phyloP scores from a whole-genome alignment of 2,797 vertebrate species.

The Dicrostonyx torquatus region DNA sequence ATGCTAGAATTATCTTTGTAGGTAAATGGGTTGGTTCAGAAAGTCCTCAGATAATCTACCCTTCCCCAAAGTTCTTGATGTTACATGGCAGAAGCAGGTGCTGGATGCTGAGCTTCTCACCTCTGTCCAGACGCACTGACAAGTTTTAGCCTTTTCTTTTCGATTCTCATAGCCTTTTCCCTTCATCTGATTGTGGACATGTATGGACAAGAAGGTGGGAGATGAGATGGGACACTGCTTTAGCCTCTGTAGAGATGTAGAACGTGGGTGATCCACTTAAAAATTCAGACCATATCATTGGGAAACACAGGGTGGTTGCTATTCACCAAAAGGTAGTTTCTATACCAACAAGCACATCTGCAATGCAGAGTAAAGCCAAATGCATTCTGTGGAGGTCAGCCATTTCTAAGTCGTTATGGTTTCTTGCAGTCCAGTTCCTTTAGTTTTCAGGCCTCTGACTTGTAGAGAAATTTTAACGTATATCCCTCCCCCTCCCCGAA shows the following conservation, averaged over 20 bases:
- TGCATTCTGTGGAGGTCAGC: neutral
- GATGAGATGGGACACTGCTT: accelerated
- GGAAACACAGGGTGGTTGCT: too few species aligned
- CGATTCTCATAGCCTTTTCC: neutral
- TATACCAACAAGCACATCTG: too few species aligned
- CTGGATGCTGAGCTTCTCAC: neutral
- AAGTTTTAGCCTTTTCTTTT: neutral
- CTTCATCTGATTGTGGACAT: neutral
- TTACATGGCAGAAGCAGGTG: too few species aligned
- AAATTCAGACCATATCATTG: neutral
- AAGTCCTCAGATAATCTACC: neutral
- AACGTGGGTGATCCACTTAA: neutral
- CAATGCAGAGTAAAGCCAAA: neutral
- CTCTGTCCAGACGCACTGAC: accelerated
- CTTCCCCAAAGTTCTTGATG: neutral
- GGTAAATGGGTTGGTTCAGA: neutral
- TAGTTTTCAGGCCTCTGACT: neutral
- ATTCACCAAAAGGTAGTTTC: neutral
- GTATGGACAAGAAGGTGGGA: accelerated
- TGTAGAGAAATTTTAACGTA: neutral
- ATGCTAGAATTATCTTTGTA: neutral
- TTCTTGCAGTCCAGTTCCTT: neutral
- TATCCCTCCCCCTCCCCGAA: too few species aligned
- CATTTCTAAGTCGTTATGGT: neutral
- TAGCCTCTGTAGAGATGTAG: neutral